Conservation (phyloP, 2,797 vertebrate genomes). For the Mormyrops boulengeri region DNA sequence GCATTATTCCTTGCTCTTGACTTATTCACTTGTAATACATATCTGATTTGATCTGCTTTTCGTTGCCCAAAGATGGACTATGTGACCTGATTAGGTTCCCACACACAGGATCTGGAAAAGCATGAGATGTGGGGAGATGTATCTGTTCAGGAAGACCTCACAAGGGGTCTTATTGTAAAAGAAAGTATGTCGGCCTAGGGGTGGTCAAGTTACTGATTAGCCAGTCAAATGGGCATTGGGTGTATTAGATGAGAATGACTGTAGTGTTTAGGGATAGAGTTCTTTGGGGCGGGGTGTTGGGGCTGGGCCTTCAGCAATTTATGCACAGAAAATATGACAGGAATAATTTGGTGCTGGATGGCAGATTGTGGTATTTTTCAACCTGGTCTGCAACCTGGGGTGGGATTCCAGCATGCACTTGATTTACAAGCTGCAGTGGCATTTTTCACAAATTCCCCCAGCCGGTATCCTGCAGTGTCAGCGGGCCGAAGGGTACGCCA, state of each 20-base stretch:
- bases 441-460: slow-evolving; percentile 25
- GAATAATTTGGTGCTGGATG: slow-evolving; percentile 13
- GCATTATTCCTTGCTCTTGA: not conserved
- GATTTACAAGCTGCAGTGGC: slow-evolving; percentile 26
- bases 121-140: not conserved
- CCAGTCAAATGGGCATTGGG: not conserved
- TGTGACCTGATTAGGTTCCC: not conserved
- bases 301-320: slow-evolving; percentile 12
- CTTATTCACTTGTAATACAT: not conserved
- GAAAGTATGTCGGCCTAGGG: not conserved
- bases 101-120: not conserved
- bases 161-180: not conserved
- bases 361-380: slow-evolving; percentile 12
- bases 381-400: not conserved
- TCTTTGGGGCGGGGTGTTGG: not conserved
- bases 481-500: slow-evolving; percentile 6
- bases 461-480: slow-evolving; percentile 23
- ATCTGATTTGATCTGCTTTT: not conserved
- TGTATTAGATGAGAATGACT: not conserved
- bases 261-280: not conserved
- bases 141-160: not conserved
- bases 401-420: slow-evolving; percentile 12
- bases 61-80: not conserved
- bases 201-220: not conserved
- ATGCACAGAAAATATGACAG: slow-evolving; percentile 19